phyloP scores from a whole-genome alignment of 2,113 vertebrate species.

The Hyaena hyaena region DNA sequence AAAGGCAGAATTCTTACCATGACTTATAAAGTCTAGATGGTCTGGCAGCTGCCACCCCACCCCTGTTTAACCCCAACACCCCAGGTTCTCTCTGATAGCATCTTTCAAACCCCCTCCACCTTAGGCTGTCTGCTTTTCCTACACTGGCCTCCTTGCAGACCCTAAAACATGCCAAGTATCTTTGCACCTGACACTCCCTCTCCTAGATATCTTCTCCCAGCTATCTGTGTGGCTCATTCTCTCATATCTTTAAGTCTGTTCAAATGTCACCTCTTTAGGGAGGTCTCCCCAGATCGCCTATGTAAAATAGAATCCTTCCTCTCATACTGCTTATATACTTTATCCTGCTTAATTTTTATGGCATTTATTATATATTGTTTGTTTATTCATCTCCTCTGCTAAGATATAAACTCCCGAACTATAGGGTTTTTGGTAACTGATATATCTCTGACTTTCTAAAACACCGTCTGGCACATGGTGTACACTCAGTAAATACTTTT shows the following conservation, averaged over 20 bases:
- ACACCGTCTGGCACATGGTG: neutral
- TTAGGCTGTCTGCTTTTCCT: neutral
- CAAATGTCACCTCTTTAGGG: neutral
- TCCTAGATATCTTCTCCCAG: neutral
- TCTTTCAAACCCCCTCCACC: neutral
- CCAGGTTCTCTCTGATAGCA: neutral
- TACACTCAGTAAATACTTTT: neutral
- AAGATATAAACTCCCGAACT: neutral
- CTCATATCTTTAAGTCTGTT: neutral
- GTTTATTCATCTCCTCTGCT: conserved; percentile 7
- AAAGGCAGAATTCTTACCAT: neutral
- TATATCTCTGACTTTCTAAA: neutral
- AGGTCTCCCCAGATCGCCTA: neutral
- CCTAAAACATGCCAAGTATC: neutral
- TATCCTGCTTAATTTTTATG: neutral
- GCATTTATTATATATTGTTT: neutral
- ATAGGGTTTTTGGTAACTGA: neutral
- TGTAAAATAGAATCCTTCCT: neutral
- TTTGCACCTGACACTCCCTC: neutral
- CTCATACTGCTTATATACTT: neutral
- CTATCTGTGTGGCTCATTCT: neutral
- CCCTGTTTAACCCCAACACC: neutral
- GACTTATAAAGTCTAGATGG: neutral
- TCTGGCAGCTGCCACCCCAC: neutral
- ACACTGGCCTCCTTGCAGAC: neutral